Conservation (phyloP, 2,888 invertebrate genomes). For the Hydroisotoma schaefferi region DNA sequence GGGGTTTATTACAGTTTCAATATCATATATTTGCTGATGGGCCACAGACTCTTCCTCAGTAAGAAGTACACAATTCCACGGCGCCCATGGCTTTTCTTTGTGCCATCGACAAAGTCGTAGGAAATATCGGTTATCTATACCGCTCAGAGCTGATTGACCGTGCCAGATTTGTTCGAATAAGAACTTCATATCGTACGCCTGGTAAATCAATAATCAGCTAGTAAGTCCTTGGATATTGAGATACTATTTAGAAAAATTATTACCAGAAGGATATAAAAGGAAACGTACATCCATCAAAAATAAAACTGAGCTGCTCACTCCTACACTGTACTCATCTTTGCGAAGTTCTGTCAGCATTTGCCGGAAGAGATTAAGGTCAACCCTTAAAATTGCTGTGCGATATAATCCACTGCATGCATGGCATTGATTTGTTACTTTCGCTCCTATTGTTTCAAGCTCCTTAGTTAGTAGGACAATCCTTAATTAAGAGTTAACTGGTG, state of each 20-base stretch:
- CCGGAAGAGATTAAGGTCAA: conserved; percentile 60
- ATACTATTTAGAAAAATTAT: background rate
- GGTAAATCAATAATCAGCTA: too few relatives aligned
- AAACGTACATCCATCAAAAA: conserved; percentile 58
- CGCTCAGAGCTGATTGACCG: conserved; percentile 77
- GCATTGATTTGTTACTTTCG: conserved; percentile 42
- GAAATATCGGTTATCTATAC: conserved; percentile 68
- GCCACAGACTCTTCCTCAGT: conserved; percentile 76
- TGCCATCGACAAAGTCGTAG: conserved; percentile 76
- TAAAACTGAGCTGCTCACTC: conserved; percentile 69
- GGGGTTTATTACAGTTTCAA: conserved; percentile 52
- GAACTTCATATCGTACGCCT: conserved; percentile 75
- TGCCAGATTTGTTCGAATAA: conserved; percentile 86
- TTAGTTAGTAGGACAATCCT: background rate
- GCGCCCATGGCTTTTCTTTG: conserved; percentile 76
- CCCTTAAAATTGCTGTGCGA: conserved; percentile 39
- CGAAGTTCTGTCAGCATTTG: conserved; percentile 71
- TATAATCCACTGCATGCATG: conserved; percentile 42
- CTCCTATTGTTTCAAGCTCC: conserved; percentile 18
- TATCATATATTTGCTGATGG: conserved; percentile 66
- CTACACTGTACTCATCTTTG: conserved; percentile 70
- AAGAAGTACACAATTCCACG: conserved; percentile 89
- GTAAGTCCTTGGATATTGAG: too few relatives aligned
- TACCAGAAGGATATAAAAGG: background rate
- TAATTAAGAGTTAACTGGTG: background rate